Percentiles rank a stretch among this genome's conserved stretches.
These are phyloP conservation scores for Dione juno DNA, from an alignment of 2,888 invertebrate genomes.

Conservation along the genomic window DNA sequence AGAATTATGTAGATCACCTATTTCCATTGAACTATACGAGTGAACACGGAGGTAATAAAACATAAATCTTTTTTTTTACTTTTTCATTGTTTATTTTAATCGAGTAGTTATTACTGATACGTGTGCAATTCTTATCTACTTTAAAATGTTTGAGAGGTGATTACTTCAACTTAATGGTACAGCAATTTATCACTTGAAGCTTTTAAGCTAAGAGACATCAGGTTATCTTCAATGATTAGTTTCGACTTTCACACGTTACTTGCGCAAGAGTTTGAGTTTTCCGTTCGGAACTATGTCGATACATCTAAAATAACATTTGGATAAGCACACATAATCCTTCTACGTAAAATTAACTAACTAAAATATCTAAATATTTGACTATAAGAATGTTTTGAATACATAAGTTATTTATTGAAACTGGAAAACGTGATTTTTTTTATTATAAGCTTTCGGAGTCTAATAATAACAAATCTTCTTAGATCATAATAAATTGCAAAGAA, in stretches of 20 bases:
- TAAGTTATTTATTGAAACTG: no score
- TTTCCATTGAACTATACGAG: no score
- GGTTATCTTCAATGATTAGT: slow-evolving; percentile 60
- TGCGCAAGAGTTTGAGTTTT: slow-evolving; percentile 26
- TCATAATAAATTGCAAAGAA: no score
- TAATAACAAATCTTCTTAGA: no score
- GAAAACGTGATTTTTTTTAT: background rate
- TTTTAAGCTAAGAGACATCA: slow-evolving; percentile 62
- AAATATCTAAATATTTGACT: no score
- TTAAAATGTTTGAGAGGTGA: slow-evolving; percentile 33
- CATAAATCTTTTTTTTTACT: no score
- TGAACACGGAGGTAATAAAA: no score
- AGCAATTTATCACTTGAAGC: slow-evolving; percentile 52
- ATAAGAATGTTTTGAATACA: no score
- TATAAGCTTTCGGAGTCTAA: background rate
- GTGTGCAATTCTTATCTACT: slow-evolving; percentile 33
- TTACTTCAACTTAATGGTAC: slow-evolving; percentile 46
- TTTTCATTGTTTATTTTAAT: background rate
- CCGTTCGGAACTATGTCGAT: slow-evolving; percentile 17
- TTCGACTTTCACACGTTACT: slow-evolving; percentile 55
- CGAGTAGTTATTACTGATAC: background rate
- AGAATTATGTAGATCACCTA: no score
- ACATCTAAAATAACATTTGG: slow-evolving; percentile 15
- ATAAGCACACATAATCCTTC: background rate
- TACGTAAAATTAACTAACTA: background rate